Evolutionary conservation across 2,797 vertebrate species (phyloP), one percentile per base, ranked within the genome.

Genomic region (Sebastes flavidus): DNA sequence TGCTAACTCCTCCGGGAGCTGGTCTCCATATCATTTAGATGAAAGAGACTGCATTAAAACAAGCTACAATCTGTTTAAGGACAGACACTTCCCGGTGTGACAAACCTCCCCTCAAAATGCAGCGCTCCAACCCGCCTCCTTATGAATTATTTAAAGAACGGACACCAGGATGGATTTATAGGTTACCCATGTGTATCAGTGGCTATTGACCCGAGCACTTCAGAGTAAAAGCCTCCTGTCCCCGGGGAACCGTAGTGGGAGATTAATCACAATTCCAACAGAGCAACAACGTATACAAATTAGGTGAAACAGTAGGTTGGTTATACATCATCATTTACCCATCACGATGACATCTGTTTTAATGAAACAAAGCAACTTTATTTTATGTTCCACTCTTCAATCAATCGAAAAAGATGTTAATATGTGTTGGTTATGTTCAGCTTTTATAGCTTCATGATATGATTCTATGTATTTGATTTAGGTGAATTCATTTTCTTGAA

Each of bases 261-360:
- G 77, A 87, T 87, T 55, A 88, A 91, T 90, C 82, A 81, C 88
- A 72, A n/a, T 80, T 84, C 76, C 61, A 82, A 73, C 80, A 80
- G 68, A 59, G 72, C 16, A 71, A 74, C 62, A 77, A 3, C 30
- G 14, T 46, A 10, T 55, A 75, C 42, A 69, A 73, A 75, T 68
- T 16, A 81, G 63, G 6, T 27, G 2, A 77, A 70, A 46, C 27
- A 59, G 24, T 20, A 24, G 24, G 9, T n/a, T 67, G 9, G 24
- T 61, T 46, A 61, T 74, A 62, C 27, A 65, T 84, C 68, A 83
- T 80, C 46, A 80, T 75, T 66, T 60, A 66, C 8, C n/a, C 22
- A 54, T 46, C 4, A 3, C 30, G 8, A 65, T 49, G 49, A 46
- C 22, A 49, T 52, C 25, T 42, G 30, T 24, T 75, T 76, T 38